Base-by-base conservation (phyloP, 2,888 invertebrate species). In the Neria commutata region DNA sequence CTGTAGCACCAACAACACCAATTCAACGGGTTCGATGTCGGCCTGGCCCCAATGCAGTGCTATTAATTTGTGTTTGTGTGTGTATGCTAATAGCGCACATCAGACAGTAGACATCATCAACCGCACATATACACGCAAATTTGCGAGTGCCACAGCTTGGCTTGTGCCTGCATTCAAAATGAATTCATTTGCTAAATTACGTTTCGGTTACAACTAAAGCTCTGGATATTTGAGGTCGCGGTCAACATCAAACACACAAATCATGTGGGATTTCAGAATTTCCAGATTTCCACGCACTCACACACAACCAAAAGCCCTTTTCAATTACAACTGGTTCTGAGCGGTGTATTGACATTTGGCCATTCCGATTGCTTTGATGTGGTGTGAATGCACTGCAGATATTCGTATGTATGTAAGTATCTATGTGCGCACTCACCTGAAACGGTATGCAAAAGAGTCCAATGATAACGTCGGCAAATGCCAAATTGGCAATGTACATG, bases 391-490 rank as follows among this genome's bases (percentile, higher is more conserved):
- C n/a, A n/a, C n/a, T n/a, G n/a, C n/a, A n/a, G n/a, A n/a, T n/a
- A n/a, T n/a, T n/a, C n/a, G n/a, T n/a, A 8, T 11, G 29, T 29
- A 29, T 6, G 29, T 29, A 29, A 29, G 29, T 29, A 11, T 6
- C 19, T 46, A n/a, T 4, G 47, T 3, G 25, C 14, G 47, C 50
- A 68, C 79, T 79, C 75, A 86, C 86, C 83, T 86, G 86, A 83
- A 94, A 94, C 66, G 94, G 94, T 77, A 93, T 91, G 63, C 91
- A 89, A 76, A 94, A 92, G 68, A 93, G 84, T 60, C 91, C 93
- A 75, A 94, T 92, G 64, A 92, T 89, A 73, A 94, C 91, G 78
- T 94, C 94, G 21, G 93, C 92, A 65, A 91, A 83, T 2, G 94
- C 93, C 77, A 94, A 83, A 83, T 94, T 94, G 16, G 91, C 90